Evolutionary conservation across 2,113 vertebrate genomes (phyloP).

Genomic region (Ia io): DNA sequence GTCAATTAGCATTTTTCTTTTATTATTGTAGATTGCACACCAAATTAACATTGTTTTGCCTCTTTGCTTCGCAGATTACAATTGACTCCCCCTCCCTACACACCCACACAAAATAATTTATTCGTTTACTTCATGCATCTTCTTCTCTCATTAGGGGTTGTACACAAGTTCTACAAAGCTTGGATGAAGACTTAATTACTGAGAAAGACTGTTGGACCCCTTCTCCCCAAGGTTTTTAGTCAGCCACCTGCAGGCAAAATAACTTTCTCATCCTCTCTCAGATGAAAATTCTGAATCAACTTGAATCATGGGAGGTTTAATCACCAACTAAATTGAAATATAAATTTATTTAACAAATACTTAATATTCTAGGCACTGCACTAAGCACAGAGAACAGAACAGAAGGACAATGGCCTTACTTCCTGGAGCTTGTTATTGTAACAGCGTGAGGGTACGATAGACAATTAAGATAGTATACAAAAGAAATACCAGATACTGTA

Average conservation of each 20-base stretch:
- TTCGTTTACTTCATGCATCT: neutral
- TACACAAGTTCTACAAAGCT: neutral
- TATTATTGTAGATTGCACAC: neutral
- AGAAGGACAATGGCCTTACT: neutral
- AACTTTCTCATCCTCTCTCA: neutral
- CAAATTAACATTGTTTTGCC: neutral
- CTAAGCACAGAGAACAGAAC: neutral
- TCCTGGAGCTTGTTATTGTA: neutral
- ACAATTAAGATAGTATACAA: neutral
- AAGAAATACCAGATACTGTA: neutral
- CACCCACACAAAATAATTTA: too few relatives aligned
- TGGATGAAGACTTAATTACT: neutral
- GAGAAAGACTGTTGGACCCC: neutral
- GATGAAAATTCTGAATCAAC: neutral
- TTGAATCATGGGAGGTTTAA: neutral
- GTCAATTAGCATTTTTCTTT: too few relatives aligned
- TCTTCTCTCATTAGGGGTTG: neutral
- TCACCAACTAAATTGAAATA: neutral
- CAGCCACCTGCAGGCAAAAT: neutral
- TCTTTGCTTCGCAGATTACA: neutral
- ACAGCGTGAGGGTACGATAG: neutral
- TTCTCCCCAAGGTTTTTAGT: neutral
- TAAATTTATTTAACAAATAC: neutral
- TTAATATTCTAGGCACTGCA: neutral
- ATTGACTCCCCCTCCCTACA: rapidly evolving